phyloP scores from a whole-genome alignment of 2,113 vertebrate species.

The Forbesichthys agassizii region DNA sequence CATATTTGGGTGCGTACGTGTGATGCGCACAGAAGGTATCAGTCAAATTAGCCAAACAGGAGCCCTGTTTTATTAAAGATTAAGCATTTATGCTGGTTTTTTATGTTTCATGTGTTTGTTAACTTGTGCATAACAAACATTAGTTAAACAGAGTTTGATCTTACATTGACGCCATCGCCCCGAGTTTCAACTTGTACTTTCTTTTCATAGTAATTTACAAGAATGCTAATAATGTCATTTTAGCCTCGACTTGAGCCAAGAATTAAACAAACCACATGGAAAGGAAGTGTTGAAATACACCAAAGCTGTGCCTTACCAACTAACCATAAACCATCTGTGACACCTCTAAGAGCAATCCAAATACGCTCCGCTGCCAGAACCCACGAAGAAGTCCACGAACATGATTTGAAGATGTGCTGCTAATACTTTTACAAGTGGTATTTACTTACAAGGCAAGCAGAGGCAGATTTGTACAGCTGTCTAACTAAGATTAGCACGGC shows the following conservation, averaged over 20 bases:
- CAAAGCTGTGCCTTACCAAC: background rate
- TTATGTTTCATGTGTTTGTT: background rate
- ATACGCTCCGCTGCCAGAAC: background rate
- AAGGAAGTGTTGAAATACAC: constrained; percentile 19
- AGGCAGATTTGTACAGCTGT: constrained; percentile 20
- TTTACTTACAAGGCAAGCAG: constrained; percentile 32
- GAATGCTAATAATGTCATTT: constrained; percentile 17
- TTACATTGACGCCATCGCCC: background rate
- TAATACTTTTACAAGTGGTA: constrained; percentile 24
- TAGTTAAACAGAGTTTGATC: background rate
- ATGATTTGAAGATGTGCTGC: constrained; percentile 29
- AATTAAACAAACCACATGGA: background rate
- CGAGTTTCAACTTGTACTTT: constrained; percentile 36
- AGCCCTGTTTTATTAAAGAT: no score
- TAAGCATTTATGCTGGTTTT: background rate
- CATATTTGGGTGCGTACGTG: background rate
- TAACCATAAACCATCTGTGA: constrained; percentile 14
- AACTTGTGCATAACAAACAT: background rate
- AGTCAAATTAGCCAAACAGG: background rate
- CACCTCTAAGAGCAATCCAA: constrained; percentile 6
- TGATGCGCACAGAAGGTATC: background rate
- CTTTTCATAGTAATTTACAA: constrained; percentile 12
- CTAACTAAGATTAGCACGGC: constrained; percentile 38
- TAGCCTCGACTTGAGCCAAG: constrained; percentile 14
- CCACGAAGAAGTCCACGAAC: background rate